Conservation (phyloP, 92 coral and sea anemone genomes). For the Epizoanthus illoricatus region DNA sequence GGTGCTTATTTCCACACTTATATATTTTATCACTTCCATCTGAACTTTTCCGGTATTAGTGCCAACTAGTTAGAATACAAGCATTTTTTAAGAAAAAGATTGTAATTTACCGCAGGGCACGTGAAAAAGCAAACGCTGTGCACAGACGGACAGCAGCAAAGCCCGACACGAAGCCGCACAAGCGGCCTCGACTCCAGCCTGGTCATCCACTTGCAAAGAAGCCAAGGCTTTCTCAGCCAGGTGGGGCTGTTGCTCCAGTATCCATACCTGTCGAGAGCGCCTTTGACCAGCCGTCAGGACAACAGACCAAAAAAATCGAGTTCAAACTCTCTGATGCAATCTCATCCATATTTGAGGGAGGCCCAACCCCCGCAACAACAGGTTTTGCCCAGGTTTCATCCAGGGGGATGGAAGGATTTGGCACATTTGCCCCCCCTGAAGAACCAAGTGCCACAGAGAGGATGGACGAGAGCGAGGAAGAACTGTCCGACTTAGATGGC, state of each 20-base stretch:
- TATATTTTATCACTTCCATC: no score
- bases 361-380: conserved; percentile 48
- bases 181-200: conserved; percentile 65
- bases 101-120: conserved; percentile 42
- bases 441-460: conserved; percentile 43
- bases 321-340: conserved; percentile 88
- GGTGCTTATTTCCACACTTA: no score
- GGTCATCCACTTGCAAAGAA: conserved; percentile 74
- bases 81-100: no score
- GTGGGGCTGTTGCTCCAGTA: conserved; percentile 41
- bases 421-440: conserved; percentile 83
- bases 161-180: conserved; percentile 38
- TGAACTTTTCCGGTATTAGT: no score
- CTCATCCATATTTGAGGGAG: conserved; percentile 91
- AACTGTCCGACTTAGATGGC: conserved; percentile 48
- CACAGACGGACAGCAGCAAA: conserved; percentile 53
- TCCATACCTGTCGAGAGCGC: conserved; percentile 77
- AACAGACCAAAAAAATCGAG: conserved; percentile 79
- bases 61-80: no score
- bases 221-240: conserved; percentile 9
- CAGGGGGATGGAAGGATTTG: conserved; percentile 71
- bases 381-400: conserved; percentile 20
- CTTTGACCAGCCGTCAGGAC: conserved; percentile 83
- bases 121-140: conserved; percentile 47
- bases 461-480: conserved; percentile 49